phyloP scores from a whole-genome alignment of 2,797 vertebrate species.

The Leucoraja ocellata region DNA sequence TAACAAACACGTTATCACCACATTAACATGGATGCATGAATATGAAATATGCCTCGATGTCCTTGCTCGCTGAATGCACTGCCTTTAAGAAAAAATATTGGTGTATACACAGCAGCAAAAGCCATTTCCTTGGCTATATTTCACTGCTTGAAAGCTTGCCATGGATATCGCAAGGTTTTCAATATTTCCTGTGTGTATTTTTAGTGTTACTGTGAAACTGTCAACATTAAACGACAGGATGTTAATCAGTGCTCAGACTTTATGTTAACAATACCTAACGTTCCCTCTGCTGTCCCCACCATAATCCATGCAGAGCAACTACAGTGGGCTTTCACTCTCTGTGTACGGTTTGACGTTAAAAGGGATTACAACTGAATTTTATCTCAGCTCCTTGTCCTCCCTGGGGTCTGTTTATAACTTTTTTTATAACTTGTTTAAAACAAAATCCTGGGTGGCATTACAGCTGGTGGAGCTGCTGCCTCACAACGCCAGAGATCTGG shows the following conservation, averaged over 20 bases:
- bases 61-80: background rate
- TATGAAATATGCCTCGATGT: background rate
- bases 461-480: too few species aligned
- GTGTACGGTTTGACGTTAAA: background rate
- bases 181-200: slow-evolving; percentile 17
- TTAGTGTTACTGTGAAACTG: slow-evolving; percentile 3
- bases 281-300: background rate
- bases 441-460: too few species aligned
- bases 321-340: background rate
- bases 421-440: too few species aligned
- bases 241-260: background rate
- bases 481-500: too few species aligned
- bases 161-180: background rate
- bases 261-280: background rate
- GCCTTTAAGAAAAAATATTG: background rate
- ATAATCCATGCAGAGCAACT: background rate
- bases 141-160: slow-evolving; percentile 18
- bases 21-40: background rate
- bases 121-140: background rate
- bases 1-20: background rate
- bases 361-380: background rate
- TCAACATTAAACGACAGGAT: slow-evolving; percentile 20
- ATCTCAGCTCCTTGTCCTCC: background rate
- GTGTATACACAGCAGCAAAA: background rate
- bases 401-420: background rate